Evolutionary conservation across 2,797 vertebrate genomes (phyloP), one percentile per base, ranked within the genome.

Genomic region (Siniperca scherzeri): DNA sequence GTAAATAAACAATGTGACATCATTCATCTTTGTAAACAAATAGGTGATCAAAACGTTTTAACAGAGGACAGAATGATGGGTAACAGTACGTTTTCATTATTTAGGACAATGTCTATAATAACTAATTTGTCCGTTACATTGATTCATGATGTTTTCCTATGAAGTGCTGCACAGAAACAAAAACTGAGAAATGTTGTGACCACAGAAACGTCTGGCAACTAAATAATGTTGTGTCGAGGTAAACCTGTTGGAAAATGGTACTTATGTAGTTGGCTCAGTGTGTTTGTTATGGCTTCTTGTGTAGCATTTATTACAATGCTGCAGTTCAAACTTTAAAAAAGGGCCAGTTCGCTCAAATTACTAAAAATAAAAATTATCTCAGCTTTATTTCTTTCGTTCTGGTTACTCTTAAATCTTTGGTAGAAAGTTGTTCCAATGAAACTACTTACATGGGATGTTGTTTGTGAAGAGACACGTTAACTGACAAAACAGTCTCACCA

Each of bases 101-200:
- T 64, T 1, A 38, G 14, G 55, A 14, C 19, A 4, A 66, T 42
- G 52, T 81, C 75, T 3, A 12, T 4, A 13, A 5, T 66, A 21
- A 73, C 36, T 60, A 3, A 22, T 25, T 25, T 19, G 16, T 30
- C 3, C 13, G 25, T 44, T 57, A 2, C 57, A 16, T 7, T 55
- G 16, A 73, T 17, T 50, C 6, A 25, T 44, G 55, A 36, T 13
- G 48, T 36, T 67, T 73, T 53, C 17, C 3, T 5, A 14, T 3
- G 4, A 25, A 27, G 1, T 40, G 12, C 3, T 5, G 38, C 40
- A 42, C 40, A 12, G 40, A 42, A 72, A 42, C 62, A 36, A 38
- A 27, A n/a, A n/a, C 27, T 7, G 36, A 40, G 81, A 91, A 92
- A 93, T 84, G 85, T 67, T 48, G 69, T 33, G 83, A 91, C 90